Conservation (phyloP, 2,113 vertebrate species). For the Lycocorax pyrrhopterus region DNA sequence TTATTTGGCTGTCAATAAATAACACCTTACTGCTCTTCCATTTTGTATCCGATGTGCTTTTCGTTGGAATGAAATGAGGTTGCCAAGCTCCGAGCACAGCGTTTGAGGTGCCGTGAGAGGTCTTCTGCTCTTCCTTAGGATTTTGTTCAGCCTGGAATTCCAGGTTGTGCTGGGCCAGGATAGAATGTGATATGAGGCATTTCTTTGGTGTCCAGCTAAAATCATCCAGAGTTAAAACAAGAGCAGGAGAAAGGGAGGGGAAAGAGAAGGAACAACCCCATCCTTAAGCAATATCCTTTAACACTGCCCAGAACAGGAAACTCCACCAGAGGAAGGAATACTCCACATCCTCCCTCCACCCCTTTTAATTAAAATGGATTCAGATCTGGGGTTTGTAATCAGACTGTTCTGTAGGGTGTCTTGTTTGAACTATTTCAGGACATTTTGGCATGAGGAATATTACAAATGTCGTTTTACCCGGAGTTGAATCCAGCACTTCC, state of each 20-base stretch:
- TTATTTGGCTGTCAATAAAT: background rate
- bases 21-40: background rate
- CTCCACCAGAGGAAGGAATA: constrained; percentile 8
- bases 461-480: background rate
- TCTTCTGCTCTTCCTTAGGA: background rate
- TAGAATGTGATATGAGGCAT: background rate
- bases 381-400: background rate
- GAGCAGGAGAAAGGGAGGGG: background rate
- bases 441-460: accelerated
- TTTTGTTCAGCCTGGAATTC: background rate
- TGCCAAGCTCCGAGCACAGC: accelerated
- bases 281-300: background rate
- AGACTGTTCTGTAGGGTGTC: background rate
- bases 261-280: background rate
- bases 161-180: background rate
- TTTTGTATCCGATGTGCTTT: background rate
- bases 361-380: constrained; percentile 33
- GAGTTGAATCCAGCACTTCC: background rate
- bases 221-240: background rate
- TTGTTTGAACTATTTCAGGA: constrained; percentile 34
- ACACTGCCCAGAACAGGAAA: constrained; percentile 39
- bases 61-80: background rate
- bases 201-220: background rate
- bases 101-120: accelerated
- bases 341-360: background rate